Conservation (phyloP, 1,140 invertebrate species). For the Portunus trituberculatus region DNA sequence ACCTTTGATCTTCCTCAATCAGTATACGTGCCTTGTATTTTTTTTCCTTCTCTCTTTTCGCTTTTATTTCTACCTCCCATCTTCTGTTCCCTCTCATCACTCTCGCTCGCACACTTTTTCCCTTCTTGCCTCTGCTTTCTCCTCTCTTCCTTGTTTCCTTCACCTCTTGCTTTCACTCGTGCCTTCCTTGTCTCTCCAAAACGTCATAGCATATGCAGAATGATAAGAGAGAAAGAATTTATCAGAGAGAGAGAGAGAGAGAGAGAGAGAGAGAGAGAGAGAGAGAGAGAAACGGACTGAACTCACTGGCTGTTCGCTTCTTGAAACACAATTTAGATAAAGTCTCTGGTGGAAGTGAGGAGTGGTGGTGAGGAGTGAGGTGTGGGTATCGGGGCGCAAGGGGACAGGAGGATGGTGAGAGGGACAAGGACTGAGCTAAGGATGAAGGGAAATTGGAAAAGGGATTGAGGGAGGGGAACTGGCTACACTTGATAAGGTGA, state of each 20-base stretch:
- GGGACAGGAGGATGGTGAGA: background rate
- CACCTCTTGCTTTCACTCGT: background rate
- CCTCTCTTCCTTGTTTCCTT: background rate
- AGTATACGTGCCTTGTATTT: background rate
- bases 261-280: slow-evolving; percentile 20
- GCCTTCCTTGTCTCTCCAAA: background rate
- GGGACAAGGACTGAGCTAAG: background rate
- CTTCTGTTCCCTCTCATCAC: background rate
- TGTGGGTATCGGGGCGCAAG: background rate
- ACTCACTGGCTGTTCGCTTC: background rate
- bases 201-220: background rate
- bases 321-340: slow-evolving; percentile 24
- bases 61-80: background rate
- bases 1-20: background rate
- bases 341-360: background rate
- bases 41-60: background rate
- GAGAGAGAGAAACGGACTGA: background rate
- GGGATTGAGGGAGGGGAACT: slow-evolving; percentile 17
- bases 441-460: slow-evolving; percentile 14
- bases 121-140: background rate
- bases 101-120: background rate
- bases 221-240: too few species aligned
- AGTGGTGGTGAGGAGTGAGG: background rate
- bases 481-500: slow-evolving; percentile 6
- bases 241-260: background rate